phyloP scores from a whole-genome alignment of 2,888 invertebrate genomes.

The Apodemia duryi region DNA sequence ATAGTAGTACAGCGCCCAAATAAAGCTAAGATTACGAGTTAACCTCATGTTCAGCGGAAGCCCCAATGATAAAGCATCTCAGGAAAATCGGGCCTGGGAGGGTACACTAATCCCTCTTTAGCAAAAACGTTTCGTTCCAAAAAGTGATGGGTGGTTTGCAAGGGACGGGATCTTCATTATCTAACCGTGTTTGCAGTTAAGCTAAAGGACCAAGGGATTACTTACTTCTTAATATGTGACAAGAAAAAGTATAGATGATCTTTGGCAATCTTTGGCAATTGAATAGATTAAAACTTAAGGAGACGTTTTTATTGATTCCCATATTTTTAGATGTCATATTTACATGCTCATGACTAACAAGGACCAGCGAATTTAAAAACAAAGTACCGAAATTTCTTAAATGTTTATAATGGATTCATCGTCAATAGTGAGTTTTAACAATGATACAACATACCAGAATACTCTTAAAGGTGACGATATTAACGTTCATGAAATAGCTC shows the following conservation, averaged over 20 bases:
- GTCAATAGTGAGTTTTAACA: constrained; percentile 71
- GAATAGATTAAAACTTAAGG: constrained; percentile 1
- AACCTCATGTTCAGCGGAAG: constrained; percentile 77
- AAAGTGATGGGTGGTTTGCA: constrained; percentile 76
- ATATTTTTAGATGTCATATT: too few species aligned
- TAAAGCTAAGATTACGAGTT: constrained; percentile 79
- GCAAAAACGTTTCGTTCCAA: constrained; percentile 78
- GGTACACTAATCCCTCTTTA: constrained; percentile 79
- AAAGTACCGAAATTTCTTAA: too few species aligned
- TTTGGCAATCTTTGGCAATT: constrained; percentile 9
- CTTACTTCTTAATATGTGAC: constrained; percentile 35
- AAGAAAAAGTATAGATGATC: constrained; percentile 23
- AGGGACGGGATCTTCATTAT: constrained; percentile 76
- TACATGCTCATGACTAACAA: too few species aligned
- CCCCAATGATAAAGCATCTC: constrained; percentile 79
- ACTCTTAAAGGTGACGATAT: constrained; percentile 68
- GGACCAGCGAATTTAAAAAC: too few species aligned
- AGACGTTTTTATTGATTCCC: too few species aligned
- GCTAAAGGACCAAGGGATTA: constrained; percentile 69
- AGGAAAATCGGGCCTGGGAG: constrained; percentile 72
- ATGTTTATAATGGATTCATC: constrained; percentile 58
- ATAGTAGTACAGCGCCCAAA: constrained; percentile 64
- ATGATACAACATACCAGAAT: constrained; percentile 66
- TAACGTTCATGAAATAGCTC: constrained; percentile 85
- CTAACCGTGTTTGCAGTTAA: constrained; percentile 73